Evolutionary conservation across 92 coral and sea anemone species (phyloP), one percentile per base, ranked within the genome.

Genomic region (Palythoa grandis): DNA sequence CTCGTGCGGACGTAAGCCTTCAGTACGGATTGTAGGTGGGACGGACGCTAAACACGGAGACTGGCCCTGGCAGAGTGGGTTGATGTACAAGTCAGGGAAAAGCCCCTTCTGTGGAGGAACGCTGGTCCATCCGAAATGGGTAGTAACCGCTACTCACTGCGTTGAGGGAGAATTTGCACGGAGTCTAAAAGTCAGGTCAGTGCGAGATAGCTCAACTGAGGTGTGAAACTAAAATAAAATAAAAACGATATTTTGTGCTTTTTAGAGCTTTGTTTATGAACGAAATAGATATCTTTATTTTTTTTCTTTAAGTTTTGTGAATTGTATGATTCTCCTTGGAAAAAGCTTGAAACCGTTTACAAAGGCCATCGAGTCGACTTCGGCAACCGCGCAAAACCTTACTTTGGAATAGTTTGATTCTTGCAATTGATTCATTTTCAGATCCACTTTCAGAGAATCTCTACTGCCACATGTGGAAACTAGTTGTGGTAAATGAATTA

Each of bases 1-100:
- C 24, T 88, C 83, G 53, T 88, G 89, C 53, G 94, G 94, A 7
- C 80, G 75, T 24, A 89, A 91, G 24, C 89, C 92, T 6, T 82
- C 58, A 48, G 86, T 77, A 3, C 75, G 92, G 14, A 89, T 89
- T 19, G 92, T 89, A 3, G 92, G 92, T 11, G 92, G 89, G 3
- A 57, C 71, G 5, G 88, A 85, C 70, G 92, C 92, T 17, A 83
- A 83, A 0, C 65, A 43, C 5, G 85, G 85, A 11, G 85, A 80
- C 14, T 80, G 85, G 85, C 85, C 85, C 40, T 80, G 85, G 85
- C 85, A 80, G 74, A 70, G 58, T 0, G 85, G 85, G 14, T 23
- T 80, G 40, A 80, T 80, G 85, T 65, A 11, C 74, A 80, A 80
- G 4, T 40, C 53, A n/a, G 85, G 74, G 5, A 69, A 76, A 16